Evolutionary conservation across 2,888 invertebrate species (phyloP), one percentile per base, ranked within the genome.

Genomic region (Chymomyza fuscimana): DNA sequence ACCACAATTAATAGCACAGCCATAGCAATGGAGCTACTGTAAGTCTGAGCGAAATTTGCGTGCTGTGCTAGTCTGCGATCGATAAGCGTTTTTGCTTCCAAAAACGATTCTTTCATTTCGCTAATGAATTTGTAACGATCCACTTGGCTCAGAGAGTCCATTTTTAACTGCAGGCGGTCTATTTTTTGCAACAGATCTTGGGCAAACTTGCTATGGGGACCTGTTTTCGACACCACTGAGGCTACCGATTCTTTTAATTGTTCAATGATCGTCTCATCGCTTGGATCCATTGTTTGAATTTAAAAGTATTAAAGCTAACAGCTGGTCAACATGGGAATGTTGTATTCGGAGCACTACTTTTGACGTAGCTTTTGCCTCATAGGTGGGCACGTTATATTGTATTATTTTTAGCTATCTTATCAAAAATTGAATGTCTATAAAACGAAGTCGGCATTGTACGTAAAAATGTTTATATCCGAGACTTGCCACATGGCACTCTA

Each of bases 31-130:
- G 91, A 91, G 66, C 79, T 89, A 63, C 78, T 82, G 62, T 90
- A 89, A 50, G 82, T 75, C 63, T 84, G 86, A 16, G 89, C 82
- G n/a, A 86, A 76, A 12, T 82, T 69, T 9, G 86, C 71, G 40
- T 90, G 87, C 63, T 85, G 81, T 16, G 76, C 56, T 32, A 90
- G 70, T 9, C 88, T 87, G 0, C 72, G 73, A 70, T 91, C 89
- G 59, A 91, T 86, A 6, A 78, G 72, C 0, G 75, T 80, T 15
- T 90, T 90, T 7, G 88, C 76, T 15, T 82, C 75, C 40, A 85
- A 82, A 56, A 91, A 87, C 6, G 89, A 86, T 15, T 81, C 81
- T 72, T 85, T 86, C 87, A 91, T 90, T 74, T 89, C 87, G 10
- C 72, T 65, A 5, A 91, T 65, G 54, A 91, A 91, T 56, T 82